Base-by-base conservation (phyloP, 2,113 vertebrate genomes). In the Callaeas wilsoni region DNA sequence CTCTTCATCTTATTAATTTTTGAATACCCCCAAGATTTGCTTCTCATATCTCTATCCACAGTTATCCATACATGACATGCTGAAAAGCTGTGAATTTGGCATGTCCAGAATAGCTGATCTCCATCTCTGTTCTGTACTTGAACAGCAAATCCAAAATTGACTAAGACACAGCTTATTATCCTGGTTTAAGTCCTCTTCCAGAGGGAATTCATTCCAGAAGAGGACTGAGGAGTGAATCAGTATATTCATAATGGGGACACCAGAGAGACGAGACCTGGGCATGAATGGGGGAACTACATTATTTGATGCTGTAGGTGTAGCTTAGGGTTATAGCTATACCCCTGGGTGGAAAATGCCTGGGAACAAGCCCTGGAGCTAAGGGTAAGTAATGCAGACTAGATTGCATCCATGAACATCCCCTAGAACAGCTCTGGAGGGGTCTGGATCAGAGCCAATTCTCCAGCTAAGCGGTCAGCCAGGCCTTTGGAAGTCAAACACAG, bases 201-300 rank as follows among this genome's bases (percentile, higher is more conserved):
- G 19, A 33, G n/a, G 16, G 14, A 81, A 56, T 74, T 89, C 5
- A 32, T 74, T 62, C 32, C 42, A 65, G 69, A 65, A 44, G 10
- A 91, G 46, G 25, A 57, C 25, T 0, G 3, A 77, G 55, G 29
- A 84, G 12, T 57, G 7, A 70, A 65, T 84, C 69, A 56, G 13
- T 16, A 9, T 9, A 8, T 3, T 1, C 1, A 0, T 50, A 57
- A 16, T 32, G 16, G 21, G 19, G 19, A 26, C 65, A 79, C 17
- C 35, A 55, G 52, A 26, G 56, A 94, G 25, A 20, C 56, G 59
- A 53, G 41, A 20, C 29, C 19, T 49, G 30, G 35, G 12, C 5
- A 2, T 56, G n/a, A 77, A 69, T n/a, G 11, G 13, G 30, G 9
- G 6, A 93, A 67, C 22, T 29, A 21, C 44, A 77, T 89, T 68